A percentile compares a stretch with the other conserved stretches of the same genome.
These are phyloP conservation scores for Menidia beryllina DNA, from an alignment of 2,113 vertebrate genomes.

Conservation along the genomic window DNA sequence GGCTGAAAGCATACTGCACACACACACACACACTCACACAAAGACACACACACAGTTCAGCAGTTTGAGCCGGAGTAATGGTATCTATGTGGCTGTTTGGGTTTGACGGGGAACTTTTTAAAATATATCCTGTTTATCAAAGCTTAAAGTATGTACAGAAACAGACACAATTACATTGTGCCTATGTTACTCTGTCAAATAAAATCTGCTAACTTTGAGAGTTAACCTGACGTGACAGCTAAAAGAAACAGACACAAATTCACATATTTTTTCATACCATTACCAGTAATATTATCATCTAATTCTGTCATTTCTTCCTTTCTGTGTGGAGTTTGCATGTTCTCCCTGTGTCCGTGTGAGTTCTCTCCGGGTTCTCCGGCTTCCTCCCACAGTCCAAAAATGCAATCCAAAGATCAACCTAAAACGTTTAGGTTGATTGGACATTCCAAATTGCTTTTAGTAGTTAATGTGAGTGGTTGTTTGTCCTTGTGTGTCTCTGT, in stretches of 20 bases:
- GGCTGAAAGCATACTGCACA: conserved; percentile 63
- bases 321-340: too few relatives aligned
- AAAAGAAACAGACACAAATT: not conserved
- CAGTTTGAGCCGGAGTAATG: conserved; percentile 32
- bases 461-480: too few relatives aligned
- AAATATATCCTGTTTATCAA: not conserved
- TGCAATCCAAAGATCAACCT: too few relatives aligned
- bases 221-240: not conserved
- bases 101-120: conserved; percentile 48
- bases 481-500: too few relatives aligned
- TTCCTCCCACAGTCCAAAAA: too few relatives aligned
- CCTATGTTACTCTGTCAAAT: not conserved
- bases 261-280: too few relatives aligned
- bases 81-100: conserved; percentile 41
- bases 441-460: too few relatives aligned
- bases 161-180: not conserved
- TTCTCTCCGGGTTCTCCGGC: too few relatives aligned
- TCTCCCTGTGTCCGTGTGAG: too few relatives aligned
- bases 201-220: not conserved
- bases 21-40: conserved; percentile 31
- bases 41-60: conserved; percentile 45
- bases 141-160: not conserved
- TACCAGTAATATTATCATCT: too few relatives aligned
- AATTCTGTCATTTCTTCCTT: too few relatives aligned
- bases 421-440: too few relatives aligned